These are phyloP conservation scores for Scaptodrosophila lebanonensis DNA, from an alignment of 1,140 invertebrate genomes.

Conservation along the genomic window DNA sequence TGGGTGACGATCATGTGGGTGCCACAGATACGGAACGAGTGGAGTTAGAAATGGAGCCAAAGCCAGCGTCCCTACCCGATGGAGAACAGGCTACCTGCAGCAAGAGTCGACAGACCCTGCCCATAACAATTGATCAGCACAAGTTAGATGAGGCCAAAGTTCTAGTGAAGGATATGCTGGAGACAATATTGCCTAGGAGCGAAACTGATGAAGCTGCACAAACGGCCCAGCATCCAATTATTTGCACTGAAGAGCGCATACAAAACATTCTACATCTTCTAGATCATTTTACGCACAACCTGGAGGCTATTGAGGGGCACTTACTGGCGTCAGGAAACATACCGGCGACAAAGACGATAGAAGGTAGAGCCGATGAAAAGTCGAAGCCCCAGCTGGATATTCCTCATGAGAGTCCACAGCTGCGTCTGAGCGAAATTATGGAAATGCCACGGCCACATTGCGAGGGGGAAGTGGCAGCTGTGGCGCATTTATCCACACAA, in stretches of 20 bases:
- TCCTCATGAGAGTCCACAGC: no score
- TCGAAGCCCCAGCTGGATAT: neutral
- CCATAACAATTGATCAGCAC: neutral
- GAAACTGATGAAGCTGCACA: neutral
- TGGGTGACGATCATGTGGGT: constrained; percentile 40
- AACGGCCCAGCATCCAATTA: neutral
- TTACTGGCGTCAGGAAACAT: neutral
- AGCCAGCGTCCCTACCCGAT: neutral
- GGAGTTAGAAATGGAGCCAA: neutral
- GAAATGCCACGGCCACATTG: no score
- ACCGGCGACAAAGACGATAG: neutral
- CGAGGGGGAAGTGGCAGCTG: no score
- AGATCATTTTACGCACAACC: constrained; percentile 33
- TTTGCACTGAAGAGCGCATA: constrained; percentile 1
- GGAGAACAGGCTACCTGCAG: constrained; percentile 7
- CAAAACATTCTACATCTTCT: constrained; percentile 39
- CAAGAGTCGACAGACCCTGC: neutral
- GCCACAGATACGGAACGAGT: constrained; percentile 42
- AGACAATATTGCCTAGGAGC: neutral
- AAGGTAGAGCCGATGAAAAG: no score
- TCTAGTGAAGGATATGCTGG: constrained; percentile 10
- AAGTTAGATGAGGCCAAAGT: neutral
- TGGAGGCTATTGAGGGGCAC: constrained; percentile 36
- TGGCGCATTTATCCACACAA: constrained; percentile 39
- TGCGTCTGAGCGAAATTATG: no score